A percentile compares a stretch with the other conserved stretches of the same genome.
Evolutionary conservation across 2,888 invertebrate genomes (phyloP).

Genomic region (Heteromyza rotundicornis): DNA sequence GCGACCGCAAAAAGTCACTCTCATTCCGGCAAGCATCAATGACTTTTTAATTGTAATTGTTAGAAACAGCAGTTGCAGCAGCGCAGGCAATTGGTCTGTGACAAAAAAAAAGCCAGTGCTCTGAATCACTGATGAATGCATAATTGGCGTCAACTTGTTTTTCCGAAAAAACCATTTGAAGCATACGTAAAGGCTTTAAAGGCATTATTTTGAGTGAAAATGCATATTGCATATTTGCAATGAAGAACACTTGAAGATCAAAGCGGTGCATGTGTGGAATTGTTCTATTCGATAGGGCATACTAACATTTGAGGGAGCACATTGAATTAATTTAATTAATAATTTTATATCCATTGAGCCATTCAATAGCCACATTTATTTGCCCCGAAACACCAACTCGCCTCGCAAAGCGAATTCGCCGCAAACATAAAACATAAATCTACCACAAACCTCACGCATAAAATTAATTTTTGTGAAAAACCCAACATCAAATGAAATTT

Average conservation of each 20-base stretch:
- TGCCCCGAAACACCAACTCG: too few species aligned
- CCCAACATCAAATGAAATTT: not conserved
- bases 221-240: not conserved
- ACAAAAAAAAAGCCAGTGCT: not conserved
- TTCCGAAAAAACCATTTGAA: not conserved
- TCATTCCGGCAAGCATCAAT: slow-evolving; percentile 46
- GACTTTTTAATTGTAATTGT: slow-evolving; percentile 57
- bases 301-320: too few species aligned
- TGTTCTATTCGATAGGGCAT: too few species aligned
- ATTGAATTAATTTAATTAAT: too few species aligned
- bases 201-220: not conserved
- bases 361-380: too few species aligned
- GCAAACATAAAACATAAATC: not conserved
- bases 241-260: not conserved
- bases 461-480: not conserved
- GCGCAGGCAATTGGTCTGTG: not conserved
- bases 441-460: not conserved
- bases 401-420: not conserved
- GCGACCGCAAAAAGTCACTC: slow-evolving; percentile 24
- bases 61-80: slow-evolving; percentile 34
- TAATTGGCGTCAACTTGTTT: slow-evolving; percentile 11
- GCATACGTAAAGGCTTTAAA: slow-evolving; percentile 13
- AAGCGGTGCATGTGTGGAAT: not conserved
- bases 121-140: slow-evolving; percentile 8
- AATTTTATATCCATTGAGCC: too few species aligned